Evolutionary conservation across 2,888 invertebrate genomes (phyloP), one percentile per base, ranked within the genome.

Genomic region (Apamea monoglypha): DNA sequence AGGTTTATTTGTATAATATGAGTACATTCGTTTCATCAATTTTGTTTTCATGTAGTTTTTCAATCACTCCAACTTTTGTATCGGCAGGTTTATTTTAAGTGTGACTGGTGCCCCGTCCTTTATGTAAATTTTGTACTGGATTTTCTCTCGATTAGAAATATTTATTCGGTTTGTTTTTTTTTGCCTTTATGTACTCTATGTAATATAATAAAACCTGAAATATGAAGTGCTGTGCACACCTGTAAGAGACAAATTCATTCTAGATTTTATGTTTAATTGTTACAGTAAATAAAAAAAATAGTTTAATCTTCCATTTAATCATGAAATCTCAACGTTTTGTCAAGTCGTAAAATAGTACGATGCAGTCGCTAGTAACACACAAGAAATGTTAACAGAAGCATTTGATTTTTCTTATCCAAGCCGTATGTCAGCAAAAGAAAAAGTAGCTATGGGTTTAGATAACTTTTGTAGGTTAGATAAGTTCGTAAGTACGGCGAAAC

Each of bases 21-120:
- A n/a, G n/a, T n/a, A 7, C 40, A 40, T 40, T 40, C 3, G 40
- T 40, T 40, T 40, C 40, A 40, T 40, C 40, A 40, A 7, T 7
- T 40, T 40, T 40, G 40, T 40, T 40, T 40, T 40, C 7, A 40
- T 40, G 40, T 40, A 40, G 40, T 40, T 40, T 40, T 40, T 86
- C 82, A 81, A 86, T 80, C 84, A 84, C 78, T 81, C 74, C 67
- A 59, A 87, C 77, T 85, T 40, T 78, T 82, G 68, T 82, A 78
- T 82, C 74, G 69, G 68, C 78, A 83, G 87, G 88, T 89, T 88
- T 88, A 81, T 79, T 88, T 82, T 88, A 86, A 88, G 88, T 86
- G 85, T 88, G 79, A 82, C 81, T 78, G 86, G 88, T 87, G 84
- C 82, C 74, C 73, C 85, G 82, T 88, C 82, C 78, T 88, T 85